These are phyloP conservation scores for Crambe crambe DNA, from an alignment of 37 sponge, comb jelly and placozoan species.

Conservation along the genomic window DNA sequence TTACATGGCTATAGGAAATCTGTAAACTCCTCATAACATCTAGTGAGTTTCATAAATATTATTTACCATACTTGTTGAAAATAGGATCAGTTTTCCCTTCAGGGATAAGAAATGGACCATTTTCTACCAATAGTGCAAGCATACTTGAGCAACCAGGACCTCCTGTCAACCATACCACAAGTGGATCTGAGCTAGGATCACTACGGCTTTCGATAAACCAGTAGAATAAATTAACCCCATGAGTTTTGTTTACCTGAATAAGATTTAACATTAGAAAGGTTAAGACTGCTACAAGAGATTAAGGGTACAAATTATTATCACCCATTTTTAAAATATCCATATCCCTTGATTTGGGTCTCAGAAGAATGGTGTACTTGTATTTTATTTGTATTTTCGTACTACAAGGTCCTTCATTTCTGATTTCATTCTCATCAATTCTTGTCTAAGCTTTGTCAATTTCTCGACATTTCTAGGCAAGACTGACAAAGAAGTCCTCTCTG, in stretches of 20 bases:
- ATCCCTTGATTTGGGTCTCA: no score
- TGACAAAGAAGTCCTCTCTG: no score
- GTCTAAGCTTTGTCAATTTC: no score
- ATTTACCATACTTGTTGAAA: conserved; percentile 66
- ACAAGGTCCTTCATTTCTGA: no score
- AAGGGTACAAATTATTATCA: not conserved
- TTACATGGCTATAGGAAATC: no score
- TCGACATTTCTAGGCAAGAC: no score
- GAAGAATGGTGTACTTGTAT: no score
- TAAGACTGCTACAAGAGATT: not conserved
- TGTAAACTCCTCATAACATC: no score
- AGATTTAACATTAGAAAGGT: not conserved
- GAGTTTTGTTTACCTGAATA: conserved; percentile 73
- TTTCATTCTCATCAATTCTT: not conserved
- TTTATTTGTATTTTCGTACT: no score
- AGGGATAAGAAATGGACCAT: conserved; percentile 84
- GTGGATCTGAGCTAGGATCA: conserved; percentile 72
- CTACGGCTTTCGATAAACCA: conserved; percentile 90
- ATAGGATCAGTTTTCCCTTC: conserved; percentile 40
- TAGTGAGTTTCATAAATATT: no score
- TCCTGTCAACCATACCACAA: conserved; percentile 89
- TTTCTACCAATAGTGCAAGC: conserved; percentile 81
- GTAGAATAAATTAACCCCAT: conserved; percentile 80
- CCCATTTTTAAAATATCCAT: not conserved
- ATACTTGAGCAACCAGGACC: conserved; percentile 90